Percentiles rank a stretch among this genome's conserved stretches.
phyloP scores from a whole-genome alignment of 2,888 invertebrate species.

The Tinea semifulvella region DNA sequence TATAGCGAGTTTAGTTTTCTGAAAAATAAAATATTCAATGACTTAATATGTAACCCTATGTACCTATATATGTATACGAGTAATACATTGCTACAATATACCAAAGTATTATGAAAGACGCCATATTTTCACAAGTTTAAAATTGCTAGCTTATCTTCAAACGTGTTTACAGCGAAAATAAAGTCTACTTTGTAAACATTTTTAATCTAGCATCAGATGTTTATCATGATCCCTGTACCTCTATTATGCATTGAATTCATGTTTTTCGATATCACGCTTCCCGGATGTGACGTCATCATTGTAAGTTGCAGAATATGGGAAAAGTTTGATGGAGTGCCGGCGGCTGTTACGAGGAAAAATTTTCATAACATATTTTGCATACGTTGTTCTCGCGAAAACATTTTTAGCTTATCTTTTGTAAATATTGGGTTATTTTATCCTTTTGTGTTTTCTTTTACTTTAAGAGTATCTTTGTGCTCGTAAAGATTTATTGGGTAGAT shows the following conservation, averaged over 20 bases:
- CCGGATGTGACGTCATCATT: conserved; percentile 6
- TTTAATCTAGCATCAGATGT: conserved; percentile 10
- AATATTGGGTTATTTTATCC: conserved; percentile 8
- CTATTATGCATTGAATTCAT: conserved; percentile 8
- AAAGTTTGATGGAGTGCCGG: conserved; percentile 11
- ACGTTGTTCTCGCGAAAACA: conserved; percentile 5
- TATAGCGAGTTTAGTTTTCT: no score
- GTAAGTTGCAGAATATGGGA: conserved; percentile 11
- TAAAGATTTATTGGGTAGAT: no score
- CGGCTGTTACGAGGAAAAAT: conserved; percentile 9
- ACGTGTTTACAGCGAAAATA: no score
- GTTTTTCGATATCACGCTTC: conserved; percentile 7
- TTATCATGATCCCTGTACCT: not conserved
- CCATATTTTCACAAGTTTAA: no score
- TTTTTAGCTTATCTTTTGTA: conserved; percentile 3
- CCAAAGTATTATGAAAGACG: no score
- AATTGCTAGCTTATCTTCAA: no score
- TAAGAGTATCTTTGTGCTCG: not conserved
- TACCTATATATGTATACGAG: no score
- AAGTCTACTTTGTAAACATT: conserved; percentile 1
- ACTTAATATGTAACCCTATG: no score
- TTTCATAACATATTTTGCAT: conserved; percentile 5
- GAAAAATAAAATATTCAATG: no score
- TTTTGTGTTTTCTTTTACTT: conserved; percentile 2
- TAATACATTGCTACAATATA: no score